Conservation (phyloP, 2,113 vertebrate genomes). For the Cololabis saira region DNA sequence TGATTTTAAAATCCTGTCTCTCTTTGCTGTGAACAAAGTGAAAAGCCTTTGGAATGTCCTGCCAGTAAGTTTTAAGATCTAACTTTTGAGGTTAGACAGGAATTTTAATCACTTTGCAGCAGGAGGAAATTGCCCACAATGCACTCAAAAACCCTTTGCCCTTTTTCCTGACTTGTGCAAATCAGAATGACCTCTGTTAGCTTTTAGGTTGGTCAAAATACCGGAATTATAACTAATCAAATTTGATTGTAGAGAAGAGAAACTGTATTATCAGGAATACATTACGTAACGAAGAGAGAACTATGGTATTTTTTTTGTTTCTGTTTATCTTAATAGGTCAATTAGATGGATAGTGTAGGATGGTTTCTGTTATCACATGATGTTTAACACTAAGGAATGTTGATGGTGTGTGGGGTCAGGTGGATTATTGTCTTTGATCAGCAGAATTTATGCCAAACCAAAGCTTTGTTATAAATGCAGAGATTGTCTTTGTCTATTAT, state of each 20-base stretch:
- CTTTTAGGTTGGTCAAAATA: slow-evolving; percentile 13
- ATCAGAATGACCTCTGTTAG: background rate
- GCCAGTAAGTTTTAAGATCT: slow-evolving; percentile 35
- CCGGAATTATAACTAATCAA: background rate
- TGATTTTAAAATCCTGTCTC: slow-evolving; percentile 26
- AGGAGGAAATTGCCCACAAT: slow-evolving; percentile 37
- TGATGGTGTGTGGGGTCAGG: slow-evolving; percentile 64
- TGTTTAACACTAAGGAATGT: slow-evolving; percentile 63
- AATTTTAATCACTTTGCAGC: slow-evolving; percentile 56
- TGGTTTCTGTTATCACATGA: slow-evolving; percentile 63
- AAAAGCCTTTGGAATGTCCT: slow-evolving; percentile 35
- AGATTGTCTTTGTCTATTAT: slow-evolving; percentile 49
- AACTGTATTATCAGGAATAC: background rate
- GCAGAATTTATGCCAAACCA: slow-evolving; percentile 50
- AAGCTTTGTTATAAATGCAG: slow-evolving; percentile 47
- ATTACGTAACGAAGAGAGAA: background rate
- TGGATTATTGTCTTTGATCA: slow-evolving; percentile 74
- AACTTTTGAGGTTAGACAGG: slow-evolving; percentile 39
- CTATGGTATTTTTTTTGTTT: background rate
- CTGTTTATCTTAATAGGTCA: slow-evolving; percentile 6
- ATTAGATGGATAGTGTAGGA: slow-evolving; percentile 28
- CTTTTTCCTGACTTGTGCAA: slow-evolving; percentile 8
- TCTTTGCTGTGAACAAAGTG: background rate
- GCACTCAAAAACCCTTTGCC: slow-evolving; percentile 27
- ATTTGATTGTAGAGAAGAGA: background rate